Conservation (phyloP, 2,888 invertebrate species). For the Eucera pruinosa region DNA sequence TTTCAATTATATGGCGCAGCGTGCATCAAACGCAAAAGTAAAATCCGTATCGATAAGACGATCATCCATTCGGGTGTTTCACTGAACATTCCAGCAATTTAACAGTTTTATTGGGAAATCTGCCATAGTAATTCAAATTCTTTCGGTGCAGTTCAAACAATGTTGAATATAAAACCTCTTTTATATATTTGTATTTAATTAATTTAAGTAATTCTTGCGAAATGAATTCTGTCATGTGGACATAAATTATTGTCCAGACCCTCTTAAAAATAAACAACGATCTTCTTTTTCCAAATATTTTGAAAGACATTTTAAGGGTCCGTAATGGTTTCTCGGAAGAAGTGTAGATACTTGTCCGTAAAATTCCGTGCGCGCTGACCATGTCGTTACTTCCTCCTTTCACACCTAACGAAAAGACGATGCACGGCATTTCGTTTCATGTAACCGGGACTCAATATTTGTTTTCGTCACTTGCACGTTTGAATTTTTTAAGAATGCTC, state of each 20-base stretch:
- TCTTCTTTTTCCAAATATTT: conserved; percentile 20
- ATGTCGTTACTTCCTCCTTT: conserved; percentile 72
- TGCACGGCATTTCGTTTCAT: conserved; percentile 64
- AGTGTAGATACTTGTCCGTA: conserved; percentile 45
- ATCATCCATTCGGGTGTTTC: conserved; percentile 53
- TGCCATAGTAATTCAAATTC: neutral
- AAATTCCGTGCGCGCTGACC: conserved; percentile 65
- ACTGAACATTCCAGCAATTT: neutral
- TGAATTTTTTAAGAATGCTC: conserved; percentile 36
- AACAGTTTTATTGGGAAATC: neutral
- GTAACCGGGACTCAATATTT: conserved; percentile 69
- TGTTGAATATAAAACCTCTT: too few species aligned
- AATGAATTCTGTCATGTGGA: neutral
- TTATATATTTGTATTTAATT: too few species aligned
- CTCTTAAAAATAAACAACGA: neutral
- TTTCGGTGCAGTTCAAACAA: neutral
- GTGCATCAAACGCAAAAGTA: conserved; percentile 70
- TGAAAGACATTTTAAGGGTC: conserved; percentile 49
- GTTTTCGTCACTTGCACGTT: conserved; percentile 57
- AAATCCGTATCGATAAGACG: conserved; percentile 57
- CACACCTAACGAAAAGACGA: conserved; percentile 65
- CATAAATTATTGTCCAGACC: neutral
- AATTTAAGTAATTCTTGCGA: too few species aligned
- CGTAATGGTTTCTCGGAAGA: conserved; percentile 64
- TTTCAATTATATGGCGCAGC: conserved; percentile 74